Conservation (phyloP, 1,140 invertebrate species). For the Diorhabda carinulata region DNA sequence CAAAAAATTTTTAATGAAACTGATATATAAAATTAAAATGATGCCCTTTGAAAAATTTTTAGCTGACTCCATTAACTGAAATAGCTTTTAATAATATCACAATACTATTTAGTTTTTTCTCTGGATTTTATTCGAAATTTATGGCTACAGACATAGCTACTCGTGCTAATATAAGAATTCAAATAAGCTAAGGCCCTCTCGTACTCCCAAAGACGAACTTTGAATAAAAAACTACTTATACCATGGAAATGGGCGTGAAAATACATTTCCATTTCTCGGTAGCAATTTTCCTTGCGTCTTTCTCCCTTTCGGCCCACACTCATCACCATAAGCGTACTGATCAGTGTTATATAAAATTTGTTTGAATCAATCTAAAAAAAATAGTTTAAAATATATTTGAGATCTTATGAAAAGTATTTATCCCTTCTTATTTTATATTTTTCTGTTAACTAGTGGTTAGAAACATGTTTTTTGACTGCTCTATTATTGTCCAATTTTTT, state of each 20-base stretch:
- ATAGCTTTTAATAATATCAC: not conserved
- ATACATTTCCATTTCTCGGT: conserved; percentile 20
- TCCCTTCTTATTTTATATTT: too few species aligned
- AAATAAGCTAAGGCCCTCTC: conserved; percentile 12
- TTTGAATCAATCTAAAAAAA: too few species aligned
- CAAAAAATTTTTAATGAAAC: too few species aligned
- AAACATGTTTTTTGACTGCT: too few species aligned
- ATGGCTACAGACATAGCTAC: conserved; percentile 7
- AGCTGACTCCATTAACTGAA: too few species aligned
- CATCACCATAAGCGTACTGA: not conserved
- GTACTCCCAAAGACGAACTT: conserved; percentile 5
- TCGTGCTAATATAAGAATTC: conserved; percentile 15
- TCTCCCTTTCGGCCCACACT: not conserved
- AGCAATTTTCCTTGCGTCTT: conserved; percentile 8
- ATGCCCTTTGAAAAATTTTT: too few species aligned
- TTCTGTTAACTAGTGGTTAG: too few species aligned
- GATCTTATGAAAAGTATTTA: too few species aligned
- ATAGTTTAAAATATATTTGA: too few species aligned
- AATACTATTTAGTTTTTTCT: not conserved
- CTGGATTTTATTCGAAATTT: conserved; percentile 2
- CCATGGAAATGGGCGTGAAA: conserved; percentile 11
- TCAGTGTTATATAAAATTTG: too few species aligned
- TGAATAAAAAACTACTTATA: conserved; percentile 24
- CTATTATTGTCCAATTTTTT: too few species aligned
- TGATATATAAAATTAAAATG: too few species aligned